Percentiles rank a stretch among this genome's conserved stretches.
These are phyloP conservation scores for Erynnis tages DNA, from an alignment of 2,888 invertebrate genomes.

Conservation along the genomic window DNA sequence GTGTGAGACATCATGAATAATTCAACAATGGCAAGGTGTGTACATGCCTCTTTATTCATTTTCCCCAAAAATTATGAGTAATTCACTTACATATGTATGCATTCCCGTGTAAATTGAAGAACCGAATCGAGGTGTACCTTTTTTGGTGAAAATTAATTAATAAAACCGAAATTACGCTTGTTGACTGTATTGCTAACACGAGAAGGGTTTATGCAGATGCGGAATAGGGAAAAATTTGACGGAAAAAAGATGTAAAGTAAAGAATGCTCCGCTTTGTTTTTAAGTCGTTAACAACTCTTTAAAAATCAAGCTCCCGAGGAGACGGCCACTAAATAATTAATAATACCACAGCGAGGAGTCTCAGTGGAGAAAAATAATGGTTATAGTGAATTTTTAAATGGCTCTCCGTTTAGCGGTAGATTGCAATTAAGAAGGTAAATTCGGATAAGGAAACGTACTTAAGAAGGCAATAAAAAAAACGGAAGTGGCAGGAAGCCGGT, in stretches of 20 bases:
- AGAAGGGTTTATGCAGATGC: slow-evolving; percentile 28
- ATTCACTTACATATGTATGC: slow-evolving; percentile 56
- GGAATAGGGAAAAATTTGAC: slow-evolving; percentile 1
- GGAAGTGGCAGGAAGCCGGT: slow-evolving; percentile 30
- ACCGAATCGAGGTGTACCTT: slow-evolving; percentile 31
- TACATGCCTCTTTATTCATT: slow-evolving; percentile 74
- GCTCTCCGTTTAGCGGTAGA: slow-evolving; percentile 47
- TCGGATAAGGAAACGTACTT: slow-evolving; percentile 32
- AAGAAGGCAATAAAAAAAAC: slow-evolving; percentile 32
- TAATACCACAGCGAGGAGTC: slow-evolving; percentile 34
- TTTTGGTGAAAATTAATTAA: slow-evolving; percentile 29
- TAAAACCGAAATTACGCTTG: neutral
- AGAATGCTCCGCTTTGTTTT: slow-evolving; percentile 38
- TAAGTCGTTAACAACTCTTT: slow-evolving; percentile 48
- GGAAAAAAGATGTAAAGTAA: slow-evolving; percentile 11
- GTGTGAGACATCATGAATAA: slow-evolving; percentile 75
- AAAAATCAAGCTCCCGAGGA: slow-evolving; percentile 45
- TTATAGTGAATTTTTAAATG: slow-evolving; percentile 53
- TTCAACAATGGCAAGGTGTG: slow-evolving; percentile 77
- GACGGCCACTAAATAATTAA: slow-evolving; percentile 56
- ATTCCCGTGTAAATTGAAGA: slow-evolving; percentile 33
- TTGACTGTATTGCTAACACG: neutral
- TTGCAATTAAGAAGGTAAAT: slow-evolving; percentile 43
- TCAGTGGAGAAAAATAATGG: slow-evolving; percentile 47
- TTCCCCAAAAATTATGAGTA: slow-evolving; percentile 61